Evolutionary conservation across 2,888 invertebrate species (phyloP), one percentile per base, ranked within the genome.

Genomic region (Priocnemis perturbator): DNA sequence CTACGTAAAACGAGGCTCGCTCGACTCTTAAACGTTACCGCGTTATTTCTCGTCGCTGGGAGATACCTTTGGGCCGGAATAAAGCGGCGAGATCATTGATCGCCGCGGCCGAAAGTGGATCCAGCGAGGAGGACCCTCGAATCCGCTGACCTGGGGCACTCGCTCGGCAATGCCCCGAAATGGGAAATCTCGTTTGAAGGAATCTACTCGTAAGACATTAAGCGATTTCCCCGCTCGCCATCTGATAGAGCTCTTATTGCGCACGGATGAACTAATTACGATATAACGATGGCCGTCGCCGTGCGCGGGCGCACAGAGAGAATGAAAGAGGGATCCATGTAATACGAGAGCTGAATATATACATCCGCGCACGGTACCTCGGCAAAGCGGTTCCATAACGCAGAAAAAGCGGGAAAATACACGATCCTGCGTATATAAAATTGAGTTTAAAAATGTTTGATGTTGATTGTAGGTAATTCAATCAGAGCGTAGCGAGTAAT

Each of bases 391-490:
- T 73, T 78, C 74, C 64, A 74, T 73, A 75, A 75, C 76, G 75
- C 69, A 73, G 72, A 76, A 76, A 77, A 78, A 78, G 62, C 78
- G 69, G 72, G 21, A 71, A 76, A 79, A 80, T 76, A 76, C 76
- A 76, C 78, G 78, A 76, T 74, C 77, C 73, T 77, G 73, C 73
- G 77, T 70, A 76, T 73, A 79, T 74, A 78, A 83, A 86, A 87
- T 86, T 84, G 83, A 85, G 80, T 86, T 87, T 83, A 77, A 86
- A 85, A 85, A 86, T 86, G 85, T 87, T 87, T 86, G 84, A 86
- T 85, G 85, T 86, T 84, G 85, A 86, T 87, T 85, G 83, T 83
- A 82, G 83, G 82, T 86, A 86, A 87, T 86, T 86, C 82, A 82
- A 86, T 87, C 81, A 83, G 79, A 82, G 81, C 81, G 79, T 80